Base-by-base conservation (phyloP, 1,140 invertebrate species). In the Drosophila asahinai region DNA sequence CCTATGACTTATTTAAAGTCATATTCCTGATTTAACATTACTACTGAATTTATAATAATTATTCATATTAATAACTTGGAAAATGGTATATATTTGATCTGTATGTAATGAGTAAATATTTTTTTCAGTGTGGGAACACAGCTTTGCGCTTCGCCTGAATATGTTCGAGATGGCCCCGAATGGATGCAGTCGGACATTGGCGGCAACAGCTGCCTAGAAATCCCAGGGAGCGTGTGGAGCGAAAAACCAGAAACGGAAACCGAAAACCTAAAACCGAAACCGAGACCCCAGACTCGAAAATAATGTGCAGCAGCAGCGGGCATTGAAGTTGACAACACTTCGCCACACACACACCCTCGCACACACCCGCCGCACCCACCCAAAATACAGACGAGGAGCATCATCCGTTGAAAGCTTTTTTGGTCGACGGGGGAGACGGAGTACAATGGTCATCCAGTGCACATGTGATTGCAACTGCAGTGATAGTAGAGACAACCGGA, bases 401-500 rank as follows among this genome's bases (percentile, higher is more conserved):
- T 22, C 52, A 55, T 22, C 36, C 17, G 57, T 55, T 43, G 36
- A 61, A 52, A 61, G 54, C 25, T 22, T 47, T 57, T 63, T n/a
- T 42, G 61, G 45, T 48, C 30, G 65, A 55, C 30, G 66, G 38
- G 22, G 66, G 36, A 45, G 72, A 42, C 22, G 30, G 70, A 73
- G 43, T 71, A 87, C 86, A 81, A 92, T 92, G 90, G 86, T 92
- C 81, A 87, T 87, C 75, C 83, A 92, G 77, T 92, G 90, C 60
- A 91, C 90, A 92, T 92, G 90, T 77, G 90, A 91, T 86, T 92
- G 90, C 83, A 81, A 92, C 77, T 92, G 91, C 86, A 92, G 90
- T 83, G 86, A 92, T 81, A 86, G 75, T 78, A 77, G 76, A 89
- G 83, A 91, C 51, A 86, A 74, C 80, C 83, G 83, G 77, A 83